Percentiles rank a stretch among this genome's conserved stretches.
Evolutionary conservation across 1,140 invertebrate genomes (phyloP).

Genomic region (Dolichoris vasculosae): DNA sequence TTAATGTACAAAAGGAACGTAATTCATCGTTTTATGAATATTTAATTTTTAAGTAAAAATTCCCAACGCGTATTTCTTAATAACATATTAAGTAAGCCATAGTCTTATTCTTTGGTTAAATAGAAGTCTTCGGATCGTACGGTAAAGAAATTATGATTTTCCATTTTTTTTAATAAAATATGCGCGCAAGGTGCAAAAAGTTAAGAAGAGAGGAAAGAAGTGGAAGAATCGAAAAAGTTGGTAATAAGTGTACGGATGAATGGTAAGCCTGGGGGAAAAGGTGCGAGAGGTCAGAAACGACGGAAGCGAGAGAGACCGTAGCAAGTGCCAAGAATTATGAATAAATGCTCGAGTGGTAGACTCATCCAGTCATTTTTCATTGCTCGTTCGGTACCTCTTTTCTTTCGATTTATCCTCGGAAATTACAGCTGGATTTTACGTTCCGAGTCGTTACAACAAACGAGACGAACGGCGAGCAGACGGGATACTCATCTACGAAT

Average conservation of each 20-base stretch:
- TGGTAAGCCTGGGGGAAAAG: not conserved
- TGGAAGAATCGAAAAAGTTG: constrained; percentile 2
- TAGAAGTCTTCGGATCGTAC: not conserved
- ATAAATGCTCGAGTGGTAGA: not conserved
- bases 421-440: not conserved
- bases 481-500: not conserved
- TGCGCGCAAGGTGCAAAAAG: not conserved
- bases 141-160: not conserved
- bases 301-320: not conserved
- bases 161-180: not conserved
- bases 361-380: not conserved
- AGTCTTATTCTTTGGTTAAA: not conserved
- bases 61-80: not conserved
- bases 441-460: no score
- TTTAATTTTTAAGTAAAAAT: not conserved
- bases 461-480: no score
- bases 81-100: not conserved
- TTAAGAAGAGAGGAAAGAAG: not conserved
- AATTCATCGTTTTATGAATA: no score
- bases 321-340: constrained; percentile 32
- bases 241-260: not conserved
- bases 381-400: not conserved
- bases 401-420: not conserved
- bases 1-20: no score
- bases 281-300: not conserved